These are phyloP conservation scores for Scophthalmus maximus DNA, from an alignment of 2,113 vertebrate species.

Conservation along the genomic window DNA sequence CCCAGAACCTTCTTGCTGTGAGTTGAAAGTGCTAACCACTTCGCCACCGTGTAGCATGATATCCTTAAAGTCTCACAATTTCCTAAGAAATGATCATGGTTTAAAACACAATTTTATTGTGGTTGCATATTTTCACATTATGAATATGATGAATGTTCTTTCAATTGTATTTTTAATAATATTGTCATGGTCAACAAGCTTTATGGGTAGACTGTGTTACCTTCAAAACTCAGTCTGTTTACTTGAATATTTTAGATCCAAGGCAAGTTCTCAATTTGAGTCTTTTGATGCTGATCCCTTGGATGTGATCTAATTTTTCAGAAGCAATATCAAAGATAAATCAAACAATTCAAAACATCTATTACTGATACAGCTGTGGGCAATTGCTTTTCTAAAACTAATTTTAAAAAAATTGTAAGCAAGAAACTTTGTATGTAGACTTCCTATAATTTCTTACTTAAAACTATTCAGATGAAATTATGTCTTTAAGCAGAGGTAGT, in stretches of 20 bases:
- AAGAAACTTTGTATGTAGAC: not conserved
- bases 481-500: not conserved
- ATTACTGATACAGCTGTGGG: not conserved
- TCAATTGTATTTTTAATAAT: too few species aligned
- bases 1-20: too few species aligned
- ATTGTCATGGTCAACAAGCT: too few species aligned
- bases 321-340: not conserved
- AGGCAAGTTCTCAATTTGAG: not conserved
- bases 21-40: too few species aligned
- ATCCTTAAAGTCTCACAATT: too few species aligned
- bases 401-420: not conserved
- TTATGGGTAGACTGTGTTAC: too few species aligned
- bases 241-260: not conserved
- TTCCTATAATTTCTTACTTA: not conserved
- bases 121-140: not conserved
- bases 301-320: not conserved
- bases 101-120: too few species aligned
- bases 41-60: too few species aligned
- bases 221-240: too few species aligned
- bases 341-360: not conserved
- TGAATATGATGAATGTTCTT: not conserved
- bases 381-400: not conserved
- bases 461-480: not conserved
- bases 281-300: not conserved
- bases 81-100: too few species aligned